Base-by-base conservation (phyloP, 37 sponge, comb jelly and placozoan genomes). In the Theonella swinhoei region DNA sequence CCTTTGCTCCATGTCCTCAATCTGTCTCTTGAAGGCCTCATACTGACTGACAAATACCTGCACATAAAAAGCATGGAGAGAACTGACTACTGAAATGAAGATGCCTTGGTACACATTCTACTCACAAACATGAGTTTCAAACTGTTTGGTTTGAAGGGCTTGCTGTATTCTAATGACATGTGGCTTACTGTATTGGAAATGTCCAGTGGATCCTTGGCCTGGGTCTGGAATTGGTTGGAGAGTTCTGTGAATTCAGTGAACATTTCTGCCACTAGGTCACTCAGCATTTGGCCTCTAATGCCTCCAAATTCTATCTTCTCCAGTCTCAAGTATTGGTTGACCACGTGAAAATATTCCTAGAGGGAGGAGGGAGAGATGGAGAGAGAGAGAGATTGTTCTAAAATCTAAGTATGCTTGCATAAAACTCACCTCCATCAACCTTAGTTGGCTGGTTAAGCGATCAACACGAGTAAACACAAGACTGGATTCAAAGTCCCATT, bases 271-370 rank as follows among this genome's bases (percentile, higher is more conserved):
- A 95, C 90, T 34, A 80, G 41, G 26, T 91, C 86, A 68, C 92
- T 91, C 43, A 95, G 88, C 24, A 75, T 62, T 25, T 82, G 79
- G 4, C 96, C 99, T 63, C 85, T 93, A 43, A 95, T 64, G 0
- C 96, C 99, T 64, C 92, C 87, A 62, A 94, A 87, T 79, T 95
- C 96, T 24, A 98, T 79, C 89, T 98, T 98, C 87, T 98, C 99
- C 78, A 98, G 88, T 39, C 94, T 86, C 59, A 88, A 39, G 59
- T 95, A 91, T 71, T 87, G 92, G 8, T 89, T 77, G 2, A 88
- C 88, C 54, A 89, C 88, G 0, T 80, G 69, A 42, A 98, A 87
- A 26, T 90, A 86, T 33, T 90, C 93, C 98, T 97, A n/a, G 74
- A 4, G 47, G 23, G 75, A 22, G 5, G 33, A 32, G 30, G 34